Base-by-base conservation (phyloP, 2,113 vertebrate species). In the Mellivora capensis region DNA sequence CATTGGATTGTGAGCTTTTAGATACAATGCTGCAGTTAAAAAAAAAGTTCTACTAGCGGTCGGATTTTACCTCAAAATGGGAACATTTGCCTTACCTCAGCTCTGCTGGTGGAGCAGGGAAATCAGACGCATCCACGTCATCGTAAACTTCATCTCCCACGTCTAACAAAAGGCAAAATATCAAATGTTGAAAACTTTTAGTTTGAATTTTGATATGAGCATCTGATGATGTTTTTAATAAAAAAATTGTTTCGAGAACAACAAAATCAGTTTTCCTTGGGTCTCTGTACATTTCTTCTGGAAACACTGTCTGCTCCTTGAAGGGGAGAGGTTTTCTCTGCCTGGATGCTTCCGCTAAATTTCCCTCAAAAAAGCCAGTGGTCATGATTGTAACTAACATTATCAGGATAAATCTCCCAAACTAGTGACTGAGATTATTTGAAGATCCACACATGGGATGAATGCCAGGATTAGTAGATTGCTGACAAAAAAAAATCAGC, bases 141-240 rank as follows among this genome's bases (percentile, higher is more conserved):
- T 99, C 99, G 12, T 99, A 99, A 90, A 99, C 99, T 39, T 99
- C 98, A 1, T 99, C 99, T 95, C 95, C 98, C 42, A 67, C 64
- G 25, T 98, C 99, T 99, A 98, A 97, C 2, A 87, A 72, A 91
- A 93, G 54, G 67, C 7, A 96, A 64, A 94, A 94, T 6, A 84
- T 1, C 39, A 52, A 76, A 89, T 37, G 10, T 61, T 64, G 69
- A 96, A 90, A 42, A 69, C 14, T 4, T 74, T 57, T 18, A 89
- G 52, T 82, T 74, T 29, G n/a, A n/a, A 34, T 79, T 76, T 64
- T 59, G 27, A 87, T 59, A 71, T 44, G n/a, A 54, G 7, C 72
- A 44, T 37, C 89, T 8, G 69, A 1, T 76, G 14, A 44, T 18
- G 1, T 17, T 79, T 97, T 89, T 62, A 57, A 90, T 31, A 67